These are phyloP conservation scores for Vimba vimba DNA, from an alignment of 2,113 vertebrate genomes.

Conservation along the genomic window DNA sequence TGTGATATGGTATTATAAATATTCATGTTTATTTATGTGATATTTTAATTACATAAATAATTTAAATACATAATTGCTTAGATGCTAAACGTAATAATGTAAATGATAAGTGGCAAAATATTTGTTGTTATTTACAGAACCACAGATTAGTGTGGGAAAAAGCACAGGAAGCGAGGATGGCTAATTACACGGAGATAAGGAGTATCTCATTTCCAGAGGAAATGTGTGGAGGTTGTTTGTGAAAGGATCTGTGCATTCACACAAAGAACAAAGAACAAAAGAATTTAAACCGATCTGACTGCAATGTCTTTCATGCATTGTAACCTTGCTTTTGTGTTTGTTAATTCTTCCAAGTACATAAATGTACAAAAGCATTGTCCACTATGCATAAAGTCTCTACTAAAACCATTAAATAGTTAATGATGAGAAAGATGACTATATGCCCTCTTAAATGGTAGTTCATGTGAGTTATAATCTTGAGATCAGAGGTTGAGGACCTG, in stretches of 20 bases:
- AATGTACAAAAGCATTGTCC: background rate
- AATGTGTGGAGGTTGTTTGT: constrained; percentile 21
- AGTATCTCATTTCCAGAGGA: constrained; percentile 28
- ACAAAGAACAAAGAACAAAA: background rate
- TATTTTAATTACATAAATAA: background rate
- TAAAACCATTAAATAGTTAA: background rate
- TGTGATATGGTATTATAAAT: background rate
- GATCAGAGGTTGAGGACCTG: constrained; percentile 11
- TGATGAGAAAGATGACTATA: background rate
- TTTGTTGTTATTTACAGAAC: background rate
- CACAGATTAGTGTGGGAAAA: constrained; percentile 12
- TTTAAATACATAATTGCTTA: background rate
- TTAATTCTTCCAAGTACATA: constrained; percentile 1
- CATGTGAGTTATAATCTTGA: background rate
- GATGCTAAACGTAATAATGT: background rate
- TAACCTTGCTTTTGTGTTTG: constrained; percentile 10
- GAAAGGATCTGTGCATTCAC: constrained; percentile 22
- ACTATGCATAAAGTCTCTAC: background rate
- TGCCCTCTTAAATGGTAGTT: background rate
- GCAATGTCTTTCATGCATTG: background rate
- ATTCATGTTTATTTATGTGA: background rate
- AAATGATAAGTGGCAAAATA: background rate
- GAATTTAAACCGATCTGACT: background rate
- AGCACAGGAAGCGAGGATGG: constrained; percentile 1
- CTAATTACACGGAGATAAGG: constrained; percentile 8